Evolutionary conservation across 2,797 vertebrate species (phyloP), one percentile per base, ranked within the genome.

Genomic region (Manis crassicaudata): DNA sequence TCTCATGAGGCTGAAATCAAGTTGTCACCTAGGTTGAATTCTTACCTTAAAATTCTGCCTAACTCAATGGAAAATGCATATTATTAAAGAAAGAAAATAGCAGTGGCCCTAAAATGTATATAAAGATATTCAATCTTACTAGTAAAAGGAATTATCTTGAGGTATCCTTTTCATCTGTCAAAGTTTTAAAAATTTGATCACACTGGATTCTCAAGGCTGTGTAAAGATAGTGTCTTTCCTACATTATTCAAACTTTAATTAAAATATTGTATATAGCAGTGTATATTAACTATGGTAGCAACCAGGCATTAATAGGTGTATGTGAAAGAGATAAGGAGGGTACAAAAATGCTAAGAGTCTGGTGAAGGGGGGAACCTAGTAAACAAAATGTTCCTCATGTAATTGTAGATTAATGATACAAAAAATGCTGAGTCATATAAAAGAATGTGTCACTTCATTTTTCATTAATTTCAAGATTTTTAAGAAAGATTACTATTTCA

Each of bases 391-490:
- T 40, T 40, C 37, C 4, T 40, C 37, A 40, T 40, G 37, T 40
- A 40, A 40, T 40, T 40, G 37, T 40, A 40, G 37, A 40, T 40
- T 40, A 40, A 40, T 40, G 37, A 40, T 40, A 40, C 37, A 40
- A 40, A 40, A 40, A 40, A 40, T 40, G 37, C 37, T 40, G 37
- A 40, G 37, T 46, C 43, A 77, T 72, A 9, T 68, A 65, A 93
- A 40, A 80, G 10, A 46, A 88, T 81, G 25, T 11, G 29, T 52
- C 9, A 21, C 46, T 92, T 89, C 63, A 56, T n/a, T 88, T 95
- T 81, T 88, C 1, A 17, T 81, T 88, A 83, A 67, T 75, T 73
- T 86, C 90, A 29, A 90, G 37, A 76, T 35, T 94, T 80, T 94
- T 43, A 27, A 77, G 68, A 52, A 56, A 70, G 13, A 12, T 90